Percentiles rank a stretch among this genome's conserved stretches.
Conservation (phyloP, 2,888 invertebrate species). For the Branchipolynoe longqiensis region DNA sequence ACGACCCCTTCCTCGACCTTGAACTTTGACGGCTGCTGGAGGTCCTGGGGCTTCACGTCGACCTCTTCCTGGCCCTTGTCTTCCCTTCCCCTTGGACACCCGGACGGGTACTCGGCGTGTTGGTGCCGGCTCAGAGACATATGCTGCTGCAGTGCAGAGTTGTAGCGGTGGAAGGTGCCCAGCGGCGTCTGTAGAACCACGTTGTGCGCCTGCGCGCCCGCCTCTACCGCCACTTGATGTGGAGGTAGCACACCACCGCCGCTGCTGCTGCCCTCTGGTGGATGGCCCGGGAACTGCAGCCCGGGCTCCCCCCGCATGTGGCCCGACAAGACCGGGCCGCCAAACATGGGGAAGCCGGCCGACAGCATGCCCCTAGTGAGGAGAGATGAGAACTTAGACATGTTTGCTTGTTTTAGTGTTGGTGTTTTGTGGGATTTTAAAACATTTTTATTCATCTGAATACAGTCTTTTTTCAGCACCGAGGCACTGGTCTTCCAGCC, state of each 20-base stretch:
- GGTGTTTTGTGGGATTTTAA: too few species aligned
- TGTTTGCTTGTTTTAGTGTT: too few species aligned
- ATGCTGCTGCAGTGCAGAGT: conserved; percentile 46
- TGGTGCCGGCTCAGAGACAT: not conserved
- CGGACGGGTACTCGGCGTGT: not conserved
- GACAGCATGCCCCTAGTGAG: conserved; percentile 52
- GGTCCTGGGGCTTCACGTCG: conserved; percentile 24
- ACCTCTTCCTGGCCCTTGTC: not conserved
- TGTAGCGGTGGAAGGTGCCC: conserved; percentile 62
- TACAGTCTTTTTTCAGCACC: too few species aligned
- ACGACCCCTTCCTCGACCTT: conserved; percentile 20
- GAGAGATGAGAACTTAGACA: too few species aligned
- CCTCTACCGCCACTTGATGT: conserved; percentile 27
- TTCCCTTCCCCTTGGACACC: not conserved
- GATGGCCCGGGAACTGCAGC: conserved; percentile 14
- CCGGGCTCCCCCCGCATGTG: conserved; percentile 27
- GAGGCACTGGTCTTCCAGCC: too few species aligned
- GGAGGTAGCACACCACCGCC: too few species aligned
- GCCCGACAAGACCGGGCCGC: conserved; percentile 32
- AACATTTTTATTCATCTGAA: too few species aligned
- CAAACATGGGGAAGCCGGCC: conserved; percentile 53
- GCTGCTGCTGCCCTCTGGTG: conserved; percentile 39
- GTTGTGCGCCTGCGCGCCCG: conserved; percentile 26
- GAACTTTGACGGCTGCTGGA: not conserved
- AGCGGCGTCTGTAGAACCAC: conserved; percentile 60